Conservation (phyloP, 2,113 vertebrate genomes). For the Tetraodon nigroviridis region DNA sequence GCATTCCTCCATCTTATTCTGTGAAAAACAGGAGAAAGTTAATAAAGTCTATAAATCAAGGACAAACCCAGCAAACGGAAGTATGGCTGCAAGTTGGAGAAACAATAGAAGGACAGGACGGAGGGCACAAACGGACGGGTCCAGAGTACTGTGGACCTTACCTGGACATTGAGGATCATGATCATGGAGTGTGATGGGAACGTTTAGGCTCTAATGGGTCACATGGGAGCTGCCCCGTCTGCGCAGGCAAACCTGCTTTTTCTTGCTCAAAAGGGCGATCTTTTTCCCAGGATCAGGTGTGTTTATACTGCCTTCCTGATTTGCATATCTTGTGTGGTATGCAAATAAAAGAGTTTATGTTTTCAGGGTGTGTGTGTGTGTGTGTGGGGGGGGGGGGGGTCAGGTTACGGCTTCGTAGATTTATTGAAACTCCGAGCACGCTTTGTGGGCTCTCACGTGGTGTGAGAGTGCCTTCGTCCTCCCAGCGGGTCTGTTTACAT, state of each 20-base stretch:
- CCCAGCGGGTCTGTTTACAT: conserved; percentile 38
- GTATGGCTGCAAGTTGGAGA: not conserved
- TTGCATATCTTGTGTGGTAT: conserved; percentile 56
- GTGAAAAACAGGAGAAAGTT: conserved; percentile 7
- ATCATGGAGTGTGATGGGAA: not conserved
- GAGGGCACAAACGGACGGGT: not conserved
- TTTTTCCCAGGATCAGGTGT: conserved; percentile 15
- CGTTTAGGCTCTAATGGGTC: not conserved
- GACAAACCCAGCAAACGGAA: not conserved
- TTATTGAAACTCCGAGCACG: conserved; percentile 7
- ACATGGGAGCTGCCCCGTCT: not conserved
- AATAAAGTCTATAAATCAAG: not conserved
- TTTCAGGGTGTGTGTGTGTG: too few species aligned
- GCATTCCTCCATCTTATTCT: conserved; percentile 85
- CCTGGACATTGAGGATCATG: conserved; percentile 13
- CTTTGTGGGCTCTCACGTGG: conserved; percentile 4
- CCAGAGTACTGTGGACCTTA: not conserved
- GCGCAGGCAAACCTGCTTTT: not conserved
- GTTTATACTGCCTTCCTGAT: conserved; percentile 40
- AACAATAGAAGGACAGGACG: not conserved
- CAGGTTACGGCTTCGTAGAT: conserved; percentile 10
- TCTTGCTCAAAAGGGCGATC: conserved; percentile 6
- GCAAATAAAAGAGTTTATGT: conserved; percentile 41
- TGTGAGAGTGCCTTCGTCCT: conserved; percentile 15
- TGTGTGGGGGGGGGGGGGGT: not conserved